These are phyloP conservation scores for Temnothorax nylanderi DNA, from an alignment of 1,140 invertebrate genomes.

Conservation along the genomic window DNA sequence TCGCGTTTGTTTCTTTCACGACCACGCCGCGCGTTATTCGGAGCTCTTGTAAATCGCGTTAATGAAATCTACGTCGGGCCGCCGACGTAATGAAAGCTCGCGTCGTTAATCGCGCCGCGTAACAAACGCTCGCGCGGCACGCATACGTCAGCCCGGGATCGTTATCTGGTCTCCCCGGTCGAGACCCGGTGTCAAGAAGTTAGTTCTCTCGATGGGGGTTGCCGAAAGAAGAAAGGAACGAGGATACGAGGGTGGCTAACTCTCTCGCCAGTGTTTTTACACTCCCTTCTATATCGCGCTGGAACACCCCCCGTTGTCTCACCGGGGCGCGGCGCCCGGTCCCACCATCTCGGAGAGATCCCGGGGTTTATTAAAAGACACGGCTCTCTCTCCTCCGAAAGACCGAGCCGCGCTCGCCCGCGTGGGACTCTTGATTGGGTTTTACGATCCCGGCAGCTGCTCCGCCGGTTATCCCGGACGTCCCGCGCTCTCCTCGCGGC, in stretches of 20 bases:
- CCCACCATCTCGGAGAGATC: conserved; percentile 58
- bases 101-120: conserved; percentile 64
- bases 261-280: conserved; percentile 20
- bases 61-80: conserved; percentile 71
- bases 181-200: conserved; percentile 64
- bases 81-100: conserved; percentile 64
- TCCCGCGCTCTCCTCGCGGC: background rate
- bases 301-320: conserved; percentile 69
- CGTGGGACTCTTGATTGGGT: conserved; percentile 65
- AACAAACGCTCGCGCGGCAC: conserved; percentile 77
- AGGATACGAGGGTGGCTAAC: conserved; percentile 41
- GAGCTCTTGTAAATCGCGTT: conserved; percentile 72
- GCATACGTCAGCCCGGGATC: conserved; percentile 70
- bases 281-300: conserved; percentile 29
- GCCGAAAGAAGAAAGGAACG: conserved; percentile 23
- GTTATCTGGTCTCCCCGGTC: conserved; percentile 66
- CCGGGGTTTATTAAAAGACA: conserved; percentile 69
- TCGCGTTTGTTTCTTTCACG: background rate
- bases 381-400: conserved; percentile 29
- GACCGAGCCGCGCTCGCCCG: conserved; percentile 29
- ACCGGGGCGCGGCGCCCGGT: conserved; percentile 43
- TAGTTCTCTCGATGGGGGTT: conserved; percentile 63
- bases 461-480: background rate
- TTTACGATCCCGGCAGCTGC: conserved; percentile 48
- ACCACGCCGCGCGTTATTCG: conserved; percentile 20